Base-by-base conservation (phyloP, 1,140 invertebrate species). In the Aphaenogaster floridana region DNA sequence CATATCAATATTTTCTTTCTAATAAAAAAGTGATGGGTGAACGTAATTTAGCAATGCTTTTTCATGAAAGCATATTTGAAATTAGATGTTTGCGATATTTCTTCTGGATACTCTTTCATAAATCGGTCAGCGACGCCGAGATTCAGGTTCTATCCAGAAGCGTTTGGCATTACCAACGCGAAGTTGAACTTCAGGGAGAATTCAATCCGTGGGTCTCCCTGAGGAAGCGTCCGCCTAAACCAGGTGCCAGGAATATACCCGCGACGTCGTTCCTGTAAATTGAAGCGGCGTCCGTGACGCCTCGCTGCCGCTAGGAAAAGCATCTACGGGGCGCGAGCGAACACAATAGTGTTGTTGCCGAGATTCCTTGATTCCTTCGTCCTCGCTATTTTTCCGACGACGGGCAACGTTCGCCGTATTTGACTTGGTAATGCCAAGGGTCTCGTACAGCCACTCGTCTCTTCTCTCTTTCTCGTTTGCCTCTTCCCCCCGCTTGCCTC, bases 381-480 rank as follows among this genome's bases (percentile, higher is more conserved):
- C 86, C 88, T 88, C 90, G 90, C 91, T 92, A 93, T 95, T 94
- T 94, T 94, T 93, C 93, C 92, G 90, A 64, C 88, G 84, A 17
- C 84, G 89, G 74, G 88, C 92, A 88, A 88, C 88, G 90, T 86
- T 92, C 90, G 71, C 89, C 69, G 91, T 95, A 95, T 94, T 95
- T 95, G 95, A 95, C 93, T 95, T 95, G 95, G 94, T 95, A 95
- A 95, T 95, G 86, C 91, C 90, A 87, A 90, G 93, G 92, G 92
- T 93, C 93, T 94, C 92, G 93, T 93, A 92, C 90, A 83, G 88
- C 54, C 84, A 50, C 72, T 83, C 68, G 66, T 11, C 39, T 81
- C 63, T 77, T 52, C 88, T 90, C 86, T 77, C 36, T 71, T 52
- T 36, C 71, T 48, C 72, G 71, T 59, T 84, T 48, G 42, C 21